phyloP scores from a whole-genome alignment of 2,113 vertebrate genomes.

The Coregonus clupeaformis region DNA sequence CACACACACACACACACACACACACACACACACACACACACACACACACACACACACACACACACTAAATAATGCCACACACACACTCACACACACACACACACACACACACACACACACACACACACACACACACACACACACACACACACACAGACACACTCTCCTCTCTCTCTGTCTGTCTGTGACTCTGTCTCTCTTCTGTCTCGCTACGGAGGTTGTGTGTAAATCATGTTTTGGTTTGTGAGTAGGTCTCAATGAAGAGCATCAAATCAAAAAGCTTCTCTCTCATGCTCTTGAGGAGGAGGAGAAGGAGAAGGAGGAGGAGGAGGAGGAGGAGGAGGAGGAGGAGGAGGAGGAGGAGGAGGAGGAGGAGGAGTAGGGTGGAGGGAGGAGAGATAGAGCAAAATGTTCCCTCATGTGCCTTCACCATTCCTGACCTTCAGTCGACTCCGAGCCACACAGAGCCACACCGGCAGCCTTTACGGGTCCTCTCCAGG shows the following conservation, averaged over 20 bases:
- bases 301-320: no score
- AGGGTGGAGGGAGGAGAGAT: constrained; percentile 23
- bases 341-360: no score
- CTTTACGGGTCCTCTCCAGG: constrained; percentile 38
- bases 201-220: no score
- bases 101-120: background rate
- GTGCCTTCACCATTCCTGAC: constrained; percentile 43
- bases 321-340: no score
- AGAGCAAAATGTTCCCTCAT: constrained; percentile 13
- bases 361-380: no score
- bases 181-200: constrained; percentile 36
- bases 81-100: background rate
- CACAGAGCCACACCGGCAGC: constrained; percentile 11
- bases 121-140: background rate
- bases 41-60: no score
- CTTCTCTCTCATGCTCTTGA: no score
- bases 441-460: constrained; percentile 45
- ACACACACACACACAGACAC: background rate
- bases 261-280: no score
- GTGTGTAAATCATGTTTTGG: no score
- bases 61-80: background rate
- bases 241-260: no score
- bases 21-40: no score
- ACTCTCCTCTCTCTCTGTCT: background rate
- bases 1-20: no score